A percentile compares a stretch with the other conserved stretches of the same genome.
These are phyloP conservation scores for Phaenicophaeus curvirostris DNA, from an alignment of 2,797 vertebrate species.

Conservation along the genomic window DNA sequence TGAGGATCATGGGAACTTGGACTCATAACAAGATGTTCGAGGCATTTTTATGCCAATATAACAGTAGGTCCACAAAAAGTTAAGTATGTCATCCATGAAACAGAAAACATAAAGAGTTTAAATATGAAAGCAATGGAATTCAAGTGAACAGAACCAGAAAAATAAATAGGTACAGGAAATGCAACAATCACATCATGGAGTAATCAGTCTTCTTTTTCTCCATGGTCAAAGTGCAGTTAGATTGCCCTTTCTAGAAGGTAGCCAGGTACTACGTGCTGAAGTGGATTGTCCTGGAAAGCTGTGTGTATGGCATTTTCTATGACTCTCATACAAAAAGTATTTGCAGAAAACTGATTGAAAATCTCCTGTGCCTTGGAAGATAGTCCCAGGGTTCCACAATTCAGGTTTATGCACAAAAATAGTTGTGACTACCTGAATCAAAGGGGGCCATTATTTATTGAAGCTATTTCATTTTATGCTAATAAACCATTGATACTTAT, in stretches of 20 bases:
- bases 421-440: not conserved
- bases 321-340: not conserved
- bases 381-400: not conserved
- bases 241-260: not conserved
- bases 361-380: not conserved
- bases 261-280: not conserved
- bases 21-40: not conserved
- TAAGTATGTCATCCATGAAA: not conserved
- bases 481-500: not conserved
- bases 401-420: not conserved
- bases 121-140: not conserved
- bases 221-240: not conserved
- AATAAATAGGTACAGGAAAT: not conserved
- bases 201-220: not conserved
- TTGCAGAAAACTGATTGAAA: not conserved
- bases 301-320: not conserved
- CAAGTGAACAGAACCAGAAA: not conserved
- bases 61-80: not conserved
- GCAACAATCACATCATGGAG: not conserved
- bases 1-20: not conserved
- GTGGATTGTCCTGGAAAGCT: not conserved
- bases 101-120: not conserved
- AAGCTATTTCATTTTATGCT: not conserved
- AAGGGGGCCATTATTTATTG: not conserved
- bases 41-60: not conserved